These are phyloP conservation scores for Trigoniulus corallinus DNA, from an alignment of 1,140 invertebrate genomes.

Conservation along the genomic window DNA sequence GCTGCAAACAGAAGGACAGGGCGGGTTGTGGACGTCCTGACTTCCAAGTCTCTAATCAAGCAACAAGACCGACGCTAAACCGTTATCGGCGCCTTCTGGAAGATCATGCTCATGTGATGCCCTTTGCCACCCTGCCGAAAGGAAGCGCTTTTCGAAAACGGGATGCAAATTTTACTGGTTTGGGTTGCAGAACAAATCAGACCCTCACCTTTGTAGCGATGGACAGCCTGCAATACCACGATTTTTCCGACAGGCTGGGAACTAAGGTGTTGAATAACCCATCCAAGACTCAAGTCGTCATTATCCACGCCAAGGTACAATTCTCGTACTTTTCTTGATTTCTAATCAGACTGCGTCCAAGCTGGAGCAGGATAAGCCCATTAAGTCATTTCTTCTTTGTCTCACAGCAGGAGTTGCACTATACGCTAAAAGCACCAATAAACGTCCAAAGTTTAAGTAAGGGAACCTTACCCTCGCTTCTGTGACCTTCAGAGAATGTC, in stretches of 20 bases:
- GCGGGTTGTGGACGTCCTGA: no score
- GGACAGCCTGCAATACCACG: slow-evolving; percentile 46
- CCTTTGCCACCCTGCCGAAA: no score
- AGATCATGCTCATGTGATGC: no score
- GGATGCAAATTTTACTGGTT: slow-evolving; percentile 22
- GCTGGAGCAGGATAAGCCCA: no score
- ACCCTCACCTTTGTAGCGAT: slow-evolving; percentile 49
- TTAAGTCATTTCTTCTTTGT: no score
- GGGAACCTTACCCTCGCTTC: neutral
- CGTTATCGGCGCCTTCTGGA: no score
- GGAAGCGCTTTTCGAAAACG: no score
- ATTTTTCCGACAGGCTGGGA: slow-evolving; percentile 54
- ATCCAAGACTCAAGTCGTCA: slow-evolving; percentile 48
- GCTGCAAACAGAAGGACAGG: no score
- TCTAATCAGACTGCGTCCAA: no score
- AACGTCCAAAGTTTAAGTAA: neutral
- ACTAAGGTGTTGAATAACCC: slow-evolving; percentile 22
- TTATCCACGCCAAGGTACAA: slow-evolving; percentile 50
- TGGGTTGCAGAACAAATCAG: slow-evolving; percentile 41
- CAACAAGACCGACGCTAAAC: no score
- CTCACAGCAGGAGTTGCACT: neutral
- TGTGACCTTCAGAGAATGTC: neutral
- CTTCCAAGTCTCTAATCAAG: no score
- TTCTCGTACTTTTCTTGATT: neutral
- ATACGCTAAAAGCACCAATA: neutral